phyloP scores from a whole-genome alignment of 2,113 vertebrate species.

The Crotalus horridus region DNA sequence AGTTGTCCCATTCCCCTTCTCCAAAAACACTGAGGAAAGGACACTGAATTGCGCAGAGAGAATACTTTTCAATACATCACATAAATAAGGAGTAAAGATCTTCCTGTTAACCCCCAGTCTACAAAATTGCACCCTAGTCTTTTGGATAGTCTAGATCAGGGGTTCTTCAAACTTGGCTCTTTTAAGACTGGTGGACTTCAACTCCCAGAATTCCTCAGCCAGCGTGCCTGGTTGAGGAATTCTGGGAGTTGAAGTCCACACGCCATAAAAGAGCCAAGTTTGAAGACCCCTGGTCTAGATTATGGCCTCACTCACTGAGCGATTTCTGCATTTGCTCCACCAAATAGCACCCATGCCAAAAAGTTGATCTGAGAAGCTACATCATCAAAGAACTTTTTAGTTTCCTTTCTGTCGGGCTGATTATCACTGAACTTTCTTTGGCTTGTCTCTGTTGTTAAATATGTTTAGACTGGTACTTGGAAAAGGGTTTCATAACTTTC shows the following conservation, averaged over 20 bases:
- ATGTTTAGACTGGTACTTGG: background rate
- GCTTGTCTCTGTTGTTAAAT: background rate
- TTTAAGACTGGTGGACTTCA: too few species aligned
- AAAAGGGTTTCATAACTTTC: background rate
- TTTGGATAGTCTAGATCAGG: background rate
- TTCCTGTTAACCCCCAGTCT: background rate
- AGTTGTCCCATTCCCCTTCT: background rate
- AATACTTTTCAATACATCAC: background rate
- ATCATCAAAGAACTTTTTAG: background rate
- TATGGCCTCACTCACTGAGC: background rate
- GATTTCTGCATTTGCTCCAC: background rate
- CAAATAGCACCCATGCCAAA: background rate
- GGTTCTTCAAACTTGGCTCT: too few species aligned
- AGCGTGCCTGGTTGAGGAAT: too few species aligned
- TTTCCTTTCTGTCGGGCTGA: background rate
- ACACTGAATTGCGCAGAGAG: background rate
- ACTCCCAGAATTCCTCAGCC: too few species aligned
- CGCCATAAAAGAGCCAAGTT: too few species aligned
- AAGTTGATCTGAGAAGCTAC: background rate
- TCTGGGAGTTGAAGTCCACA: too few species aligned
- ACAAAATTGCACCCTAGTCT: background rate
- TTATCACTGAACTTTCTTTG: background rate
- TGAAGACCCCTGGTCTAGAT: background rate
- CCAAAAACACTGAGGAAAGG: background rate
- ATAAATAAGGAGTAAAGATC: background rate